Conservation (phyloP, 2,797 vertebrate species). For the Mus minutoides region DNA sequence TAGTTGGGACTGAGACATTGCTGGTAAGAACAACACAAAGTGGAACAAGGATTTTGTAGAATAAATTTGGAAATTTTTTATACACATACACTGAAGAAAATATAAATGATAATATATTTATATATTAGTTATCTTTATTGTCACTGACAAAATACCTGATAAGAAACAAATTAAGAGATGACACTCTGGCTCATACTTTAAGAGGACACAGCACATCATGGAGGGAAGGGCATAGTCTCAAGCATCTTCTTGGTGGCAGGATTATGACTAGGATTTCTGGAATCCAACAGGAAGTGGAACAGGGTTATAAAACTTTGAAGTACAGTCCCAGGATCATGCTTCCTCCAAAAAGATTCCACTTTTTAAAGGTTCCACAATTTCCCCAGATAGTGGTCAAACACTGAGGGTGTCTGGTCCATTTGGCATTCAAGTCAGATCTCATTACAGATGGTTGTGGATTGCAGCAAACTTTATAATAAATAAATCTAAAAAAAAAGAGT, state of each 20-base stretch:
- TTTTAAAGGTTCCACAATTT: not conserved
- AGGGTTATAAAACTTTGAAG: not conserved
- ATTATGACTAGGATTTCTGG: not conserved
- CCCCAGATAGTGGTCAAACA: not conserved
- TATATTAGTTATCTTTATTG: not conserved
- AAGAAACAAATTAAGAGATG: not conserved
- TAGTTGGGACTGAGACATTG: not conserved
- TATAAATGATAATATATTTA: not conserved
- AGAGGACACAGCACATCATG: not conserved
- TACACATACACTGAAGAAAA: not conserved
- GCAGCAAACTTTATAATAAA: too few relatives aligned
- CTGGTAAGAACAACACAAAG: not conserved
- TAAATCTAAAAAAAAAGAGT: too few relatives aligned
- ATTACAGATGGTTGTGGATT: too few relatives aligned
- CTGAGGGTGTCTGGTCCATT: not conserved
- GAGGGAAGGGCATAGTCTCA: not conserved
- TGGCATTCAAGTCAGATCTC: not conserved
- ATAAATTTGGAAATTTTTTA: slow-evolving; percentile 27
- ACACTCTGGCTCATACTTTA: not conserved
- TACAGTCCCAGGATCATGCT: not conserved
- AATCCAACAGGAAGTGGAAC: not conserved
- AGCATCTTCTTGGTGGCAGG: not conserved
- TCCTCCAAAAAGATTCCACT: not conserved
- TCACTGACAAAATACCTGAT: not conserved
- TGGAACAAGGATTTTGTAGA: not conserved